A percentile compares a stretch with the other conserved stretches of the same genome.
Evolutionary conservation across 2,888 invertebrate genomes (phyloP).

Genomic region (Caenorhabditis virilis): DNA sequence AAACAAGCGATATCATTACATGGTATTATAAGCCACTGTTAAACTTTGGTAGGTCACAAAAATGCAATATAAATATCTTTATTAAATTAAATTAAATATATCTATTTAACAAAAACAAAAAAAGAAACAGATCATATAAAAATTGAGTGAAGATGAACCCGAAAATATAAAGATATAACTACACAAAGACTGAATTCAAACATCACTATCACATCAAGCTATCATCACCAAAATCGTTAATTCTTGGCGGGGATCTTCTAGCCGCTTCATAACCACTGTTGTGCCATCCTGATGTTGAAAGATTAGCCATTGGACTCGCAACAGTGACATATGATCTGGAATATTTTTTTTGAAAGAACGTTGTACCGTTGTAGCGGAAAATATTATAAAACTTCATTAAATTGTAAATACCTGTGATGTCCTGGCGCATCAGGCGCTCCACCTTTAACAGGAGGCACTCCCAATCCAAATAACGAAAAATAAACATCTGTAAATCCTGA

Average conservation of each 20-base stretch:
- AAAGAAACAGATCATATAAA: not conserved
- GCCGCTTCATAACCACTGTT: conserved; percentile 32
- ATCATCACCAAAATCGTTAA: conserved; percentile 26
- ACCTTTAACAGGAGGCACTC: conserved; percentile 30
- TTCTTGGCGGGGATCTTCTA: conserved; percentile 27
- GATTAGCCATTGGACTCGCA: conserved; percentile 11
- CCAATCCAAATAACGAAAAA: conserved; percentile 45
- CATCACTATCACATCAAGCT: conserved; percentile 17
- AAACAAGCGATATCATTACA: not conserved
- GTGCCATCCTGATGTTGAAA: conserved; percentile 32
- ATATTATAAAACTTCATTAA: too few relatives aligned
- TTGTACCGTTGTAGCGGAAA: not conserved
- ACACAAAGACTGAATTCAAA: too few relatives aligned
- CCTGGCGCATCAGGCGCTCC: conserved; percentile 44
- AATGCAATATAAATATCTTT: conserved; percentile 2
- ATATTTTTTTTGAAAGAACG: not conserved
- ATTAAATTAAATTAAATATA: too few relatives aligned
- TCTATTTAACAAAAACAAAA: not conserved
- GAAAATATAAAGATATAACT: too few relatives aligned
- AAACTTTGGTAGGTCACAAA: not conserved
- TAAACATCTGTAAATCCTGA: conserved; percentile 40
- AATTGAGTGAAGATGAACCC: not conserved
- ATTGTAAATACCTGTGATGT: conserved; percentile 35
- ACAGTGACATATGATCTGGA: conserved; percentile 11
- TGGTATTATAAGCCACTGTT: not conserved